Evolutionary conservation across 2,888 invertebrate genomes (phyloP).

Genomic region (Plagodis pulveraria): DNA sequence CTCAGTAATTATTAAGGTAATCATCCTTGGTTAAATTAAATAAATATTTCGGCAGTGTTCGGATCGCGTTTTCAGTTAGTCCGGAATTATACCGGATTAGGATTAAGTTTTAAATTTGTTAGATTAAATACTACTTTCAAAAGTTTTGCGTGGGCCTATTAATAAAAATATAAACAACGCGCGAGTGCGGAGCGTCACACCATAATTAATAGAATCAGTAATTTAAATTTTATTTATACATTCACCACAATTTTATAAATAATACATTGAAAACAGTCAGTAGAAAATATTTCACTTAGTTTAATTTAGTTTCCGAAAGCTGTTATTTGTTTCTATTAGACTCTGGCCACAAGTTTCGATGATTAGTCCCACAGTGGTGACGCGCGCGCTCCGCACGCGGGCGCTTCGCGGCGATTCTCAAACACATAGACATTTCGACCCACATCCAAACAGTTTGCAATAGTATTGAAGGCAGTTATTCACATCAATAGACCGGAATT

Average conservation of each 20-base stretch:
- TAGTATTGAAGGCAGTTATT: conserved; percentile 90
- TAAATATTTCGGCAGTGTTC: conserved; percentile 74
- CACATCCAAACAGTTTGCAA: conserved; percentile 90
- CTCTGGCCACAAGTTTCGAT: conserved; percentile 44
- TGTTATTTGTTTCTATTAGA: conserved; percentile 30
- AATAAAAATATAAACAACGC: conserved; percentile 36
- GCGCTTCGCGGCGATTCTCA: conserved; percentile 86
- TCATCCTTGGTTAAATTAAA: conserved; percentile 74
- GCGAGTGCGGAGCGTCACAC: conserved; percentile 61
- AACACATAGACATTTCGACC: conserved; percentile 87
- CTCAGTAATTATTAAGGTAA: conserved; percentile 67
- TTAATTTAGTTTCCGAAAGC: conserved; percentile 31
- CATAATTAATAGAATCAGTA: conserved; percentile 36
- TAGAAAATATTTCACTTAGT: conserved; percentile 20
- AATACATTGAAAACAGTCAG: conserved; percentile 33
- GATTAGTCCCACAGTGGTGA: conserved; percentile 46
- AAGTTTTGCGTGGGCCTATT: conserved; percentile 65
- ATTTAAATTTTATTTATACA: conserved; percentile 33
- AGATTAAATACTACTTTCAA: conserved; percentile 70
- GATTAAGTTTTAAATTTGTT: conserved; percentile 79
- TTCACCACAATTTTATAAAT: conserved; percentile 26
- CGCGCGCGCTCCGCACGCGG: conserved; percentile 61
- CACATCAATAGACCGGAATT: conserved; percentile 73
- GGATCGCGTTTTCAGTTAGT: conserved; percentile 72
- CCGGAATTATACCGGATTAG: conserved; percentile 65